These are phyloP conservation scores for Chiloscyllium plagiosum DNA, from an alignment of 2,113 vertebrate genomes.

Conservation along the genomic window DNA sequence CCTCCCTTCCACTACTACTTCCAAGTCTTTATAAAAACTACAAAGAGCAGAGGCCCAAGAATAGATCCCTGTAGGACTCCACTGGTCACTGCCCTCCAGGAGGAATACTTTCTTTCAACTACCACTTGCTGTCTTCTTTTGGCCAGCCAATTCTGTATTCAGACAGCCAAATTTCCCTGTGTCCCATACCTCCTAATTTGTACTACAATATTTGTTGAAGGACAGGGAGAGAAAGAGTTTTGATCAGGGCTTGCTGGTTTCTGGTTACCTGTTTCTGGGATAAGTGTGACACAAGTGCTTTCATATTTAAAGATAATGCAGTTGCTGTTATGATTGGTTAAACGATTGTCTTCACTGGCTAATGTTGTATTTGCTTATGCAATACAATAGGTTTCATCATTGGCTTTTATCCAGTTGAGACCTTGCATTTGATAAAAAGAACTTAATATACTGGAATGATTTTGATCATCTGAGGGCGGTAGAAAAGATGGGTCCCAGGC, in stretches of 20 bases:
- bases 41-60: too few species aligned
- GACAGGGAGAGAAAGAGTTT: neutral
- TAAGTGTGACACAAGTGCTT: neutral
- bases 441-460: neutral
- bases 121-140: too few species aligned
- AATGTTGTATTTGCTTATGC: neutral
- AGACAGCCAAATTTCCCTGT: too few species aligned
- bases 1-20: too few species aligned
- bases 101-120: too few species aligned
- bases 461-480: neutral
- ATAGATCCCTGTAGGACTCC: too few species aligned
- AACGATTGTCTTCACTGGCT: neutral
- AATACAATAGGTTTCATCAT: neutral
- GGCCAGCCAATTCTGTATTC: too few species aligned
- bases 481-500: neutral
- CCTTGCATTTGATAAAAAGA: neutral
- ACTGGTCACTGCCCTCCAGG: too few species aligned
- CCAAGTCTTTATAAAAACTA: too few species aligned
- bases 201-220: neutral
- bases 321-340: neutral
- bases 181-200: neutral
- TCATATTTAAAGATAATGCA: neutral
- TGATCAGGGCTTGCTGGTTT: neutral
- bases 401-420: neutral
- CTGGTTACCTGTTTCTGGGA: neutral